Evolutionary conservation across 2,113 vertebrate species (phyloP).

Genomic region (Pollimyrus isidori): DNA sequence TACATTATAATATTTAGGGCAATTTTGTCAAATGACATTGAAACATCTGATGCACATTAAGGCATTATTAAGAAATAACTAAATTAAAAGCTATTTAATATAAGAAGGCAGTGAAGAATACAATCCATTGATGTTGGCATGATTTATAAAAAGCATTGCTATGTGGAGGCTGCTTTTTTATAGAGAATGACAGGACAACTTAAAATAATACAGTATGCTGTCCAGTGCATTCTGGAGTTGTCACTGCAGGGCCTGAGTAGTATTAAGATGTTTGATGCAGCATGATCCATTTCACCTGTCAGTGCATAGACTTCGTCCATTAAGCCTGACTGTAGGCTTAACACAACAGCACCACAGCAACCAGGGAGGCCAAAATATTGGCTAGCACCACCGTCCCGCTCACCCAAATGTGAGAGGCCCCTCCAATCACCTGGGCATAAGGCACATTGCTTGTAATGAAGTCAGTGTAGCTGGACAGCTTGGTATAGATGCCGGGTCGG

Average conservation of each 20-base stretch:
- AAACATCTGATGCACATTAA: neutral
- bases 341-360: constrained; percentile 36
- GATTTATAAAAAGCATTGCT: neutral
- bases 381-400: constrained; percentile 23
- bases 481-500: constrained; percentile 59
- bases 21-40: neutral
- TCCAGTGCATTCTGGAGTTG: neutral
- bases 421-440: constrained; percentile 43
- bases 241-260: neutral
- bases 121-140: neutral
- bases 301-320: constrained; percentile 66
- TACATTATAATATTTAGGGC: neutral
- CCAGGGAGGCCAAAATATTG: constrained; percentile 34
- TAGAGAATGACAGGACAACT: neutral
- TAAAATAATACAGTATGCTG: neutral
- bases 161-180: neutral
- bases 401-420: constrained; percentile 31
- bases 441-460: constrained; percentile 46
- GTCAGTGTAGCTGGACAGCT: constrained; percentile 46
- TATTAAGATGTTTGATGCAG: neutral
- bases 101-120: neutral
- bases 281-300: constrained; percentile 30
- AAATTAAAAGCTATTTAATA: neutral
- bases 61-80: neutral
- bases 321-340: constrained; percentile 32